Percentiles rank a stretch among this genome's conserved stretches.
phyloP scores from a whole-genome alignment of 2,888 invertebrate genomes.

The Chydorus sphaericus region DNA sequence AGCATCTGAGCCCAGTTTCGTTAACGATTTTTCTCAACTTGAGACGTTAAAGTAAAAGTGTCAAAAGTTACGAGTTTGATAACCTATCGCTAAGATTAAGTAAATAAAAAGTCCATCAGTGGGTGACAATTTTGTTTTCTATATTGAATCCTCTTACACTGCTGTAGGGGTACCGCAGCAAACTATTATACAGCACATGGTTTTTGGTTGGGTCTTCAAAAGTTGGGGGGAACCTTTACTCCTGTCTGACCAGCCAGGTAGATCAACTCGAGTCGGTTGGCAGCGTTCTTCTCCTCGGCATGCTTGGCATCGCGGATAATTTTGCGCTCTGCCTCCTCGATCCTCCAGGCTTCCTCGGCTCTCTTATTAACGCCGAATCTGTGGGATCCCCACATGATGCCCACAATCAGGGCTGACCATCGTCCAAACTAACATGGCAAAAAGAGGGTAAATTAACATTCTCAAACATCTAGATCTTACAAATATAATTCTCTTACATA shows the following conservation, averaged over 20 bases:
- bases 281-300: slow-evolving; percentile 51
- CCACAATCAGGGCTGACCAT: slow-evolving; percentile 59
- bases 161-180: background rate
- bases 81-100: no score
- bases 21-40: no score
- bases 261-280: slow-evolving; percentile 30
- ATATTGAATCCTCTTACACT: slow-evolving; percentile 4
- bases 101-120: no score
- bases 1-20: no score
- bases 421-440: slow-evolving; percentile 49
- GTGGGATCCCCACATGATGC: slow-evolving; percentile 49
- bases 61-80: no score
- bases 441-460: slow-evolving; percentile 42
- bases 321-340: slow-evolving; percentile 19
- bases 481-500: background rate
- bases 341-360: slow-evolving; percentile 18
- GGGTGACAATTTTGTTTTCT: no score
- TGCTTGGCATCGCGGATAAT: slow-evolving; percentile 36
- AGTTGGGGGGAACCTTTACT: slow-evolving; percentile 14
- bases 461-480: slow-evolving; percentile 12
- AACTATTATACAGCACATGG: background rate
- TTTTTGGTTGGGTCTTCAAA: background rate
- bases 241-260: slow-evolving; percentile 17
- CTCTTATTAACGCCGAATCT: slow-evolving; percentile 10
- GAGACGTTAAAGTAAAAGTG: no score